Evolutionary conservation across 2,797 vertebrate genomes (phyloP).

Genomic region (Urocyon cinereoargenteus): DNA sequence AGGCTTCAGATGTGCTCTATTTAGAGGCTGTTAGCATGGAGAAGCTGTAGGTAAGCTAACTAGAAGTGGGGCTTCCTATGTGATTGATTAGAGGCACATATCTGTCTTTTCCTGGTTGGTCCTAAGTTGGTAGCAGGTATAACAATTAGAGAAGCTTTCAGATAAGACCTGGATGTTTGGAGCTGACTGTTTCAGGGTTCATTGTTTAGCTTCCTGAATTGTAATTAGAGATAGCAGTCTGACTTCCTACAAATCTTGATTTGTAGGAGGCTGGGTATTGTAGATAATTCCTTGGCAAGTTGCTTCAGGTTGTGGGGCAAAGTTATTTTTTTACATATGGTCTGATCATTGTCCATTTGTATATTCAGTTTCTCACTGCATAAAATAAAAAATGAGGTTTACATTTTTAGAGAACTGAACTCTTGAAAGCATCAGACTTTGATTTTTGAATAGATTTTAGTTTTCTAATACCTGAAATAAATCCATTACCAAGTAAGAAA

Average conservation of each 20-base stretch:
- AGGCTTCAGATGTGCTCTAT: not conserved
- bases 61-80: not conserved
- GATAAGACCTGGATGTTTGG: not conserved
- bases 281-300: not conserved
- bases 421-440: not conserved
- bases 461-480: conserved; percentile 50
- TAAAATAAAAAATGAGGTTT: conserved; percentile 19
- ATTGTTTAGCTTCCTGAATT: not conserved
- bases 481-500: conserved; percentile 38
- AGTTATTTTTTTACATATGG: not conserved
- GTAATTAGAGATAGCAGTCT: not conserved
- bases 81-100: not conserved
- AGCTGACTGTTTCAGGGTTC: not conserved
- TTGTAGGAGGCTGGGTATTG: not conserved
- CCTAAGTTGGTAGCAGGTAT: not conserved
- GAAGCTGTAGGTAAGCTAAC: not conserved
- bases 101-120: conserved; percentile 30
- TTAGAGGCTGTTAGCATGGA: not conserved
- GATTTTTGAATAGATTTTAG: conserved; percentile 41
- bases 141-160: conserved; percentile 9
- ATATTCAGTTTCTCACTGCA: not conserved
- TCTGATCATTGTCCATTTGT: not conserved
- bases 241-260: not conserved
- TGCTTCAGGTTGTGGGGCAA: not conserved
- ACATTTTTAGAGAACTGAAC: conserved; percentile 26